Evolutionary conservation across 1,140 invertebrate species (phyloP), one percentile per base, ranked within the genome.

Genomic region (Mycetomoellerius zeteki): DNA sequence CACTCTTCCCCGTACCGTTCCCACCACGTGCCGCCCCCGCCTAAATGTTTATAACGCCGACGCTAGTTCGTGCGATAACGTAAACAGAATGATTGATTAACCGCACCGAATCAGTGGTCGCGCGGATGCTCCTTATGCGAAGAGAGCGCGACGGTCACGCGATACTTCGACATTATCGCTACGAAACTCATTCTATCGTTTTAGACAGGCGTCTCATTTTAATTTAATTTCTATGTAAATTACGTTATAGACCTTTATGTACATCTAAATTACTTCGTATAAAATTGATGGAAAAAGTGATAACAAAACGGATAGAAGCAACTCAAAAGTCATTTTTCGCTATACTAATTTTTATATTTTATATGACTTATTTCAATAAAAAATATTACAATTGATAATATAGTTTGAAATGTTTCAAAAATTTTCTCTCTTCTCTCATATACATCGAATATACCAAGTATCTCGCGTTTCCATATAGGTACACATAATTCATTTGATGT

Each of bases 61-160:
- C n/a, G 58, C 78, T 47, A 60, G 60, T 71, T 81, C 64, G 64
- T 81, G 58, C 69, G 30, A 72, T 71, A 47, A 62, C 21, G 37
- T 24, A 58, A 71, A 58, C 33, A 10, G 82, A 52, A 77, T 75
- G 78, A 67, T 75, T 75, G 71, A 87, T 80, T 73, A 87, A 82
- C 37, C 52, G 33, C 19, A n/a, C 16, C 60, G 30, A 75, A 75
- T 81, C 77, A 14, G 33, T 43, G 43, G 14, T 21, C 43, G 67
- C 50, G 58, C 56, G 86, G 67, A 81, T 67, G 65, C 33, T 88
- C 76, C 88, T 88, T 88, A 86, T n/a, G 73, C 47, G 67, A 60
- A 76, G 81, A 52, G 86, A 65, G 47, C 52, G 47, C 50, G 30
- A 33, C 65, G 54, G 30, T 58, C 60, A 65, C 75, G 81, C 84